Base-by-base conservation (phyloP, 2,797 vertebrate genomes). In the Characodon lateralis region DNA sequence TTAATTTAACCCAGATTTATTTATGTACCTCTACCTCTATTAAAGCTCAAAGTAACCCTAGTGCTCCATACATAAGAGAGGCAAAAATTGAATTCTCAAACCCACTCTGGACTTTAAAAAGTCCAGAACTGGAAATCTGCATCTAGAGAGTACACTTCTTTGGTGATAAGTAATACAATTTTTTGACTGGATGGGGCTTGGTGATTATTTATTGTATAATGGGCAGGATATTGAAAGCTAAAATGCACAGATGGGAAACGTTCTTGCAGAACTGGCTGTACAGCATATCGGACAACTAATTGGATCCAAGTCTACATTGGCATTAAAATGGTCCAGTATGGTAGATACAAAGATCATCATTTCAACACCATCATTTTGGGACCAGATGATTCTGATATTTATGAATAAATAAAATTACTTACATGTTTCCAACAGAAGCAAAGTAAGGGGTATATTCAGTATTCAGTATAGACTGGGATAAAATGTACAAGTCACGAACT, bases 381-480 rank as follows among this genome's bases (percentile, higher is more conserved):
- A 61, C 26, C 3, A 7, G 8, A 61, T 31, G 28, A 14, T 31
- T 61, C 59, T 61, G 1, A 28, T 59, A 28, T 18, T 24, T 31
- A 18, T 61, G n/a, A 61, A 31, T 61, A 31, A 31, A 35, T 3
- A 31, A 61, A 18, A 61, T 61, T 14, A 61, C 28, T 61, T 31
- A 61, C 6, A 31, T 12, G 46, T 48, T 48, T 48, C 46, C 46
- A 48, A 48, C 46, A 48, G 46, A 48, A 48, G 46, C 46, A 48
- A 85, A 87, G 86, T 80, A 79, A 80, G 83, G 87, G 66, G 81
- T 84, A 78, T 84, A 87, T 81, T 83, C 77, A 78, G 46, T 63
- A 18, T 73, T 22, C 50, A 72, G 50, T 51, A 31, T 39, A 39
- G 26, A 72, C 61, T 75, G 61, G 74, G 74, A 56, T 31, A 72